Conservation (phyloP, 1,140 invertebrate species). For the Uloborus diversus region DNA sequence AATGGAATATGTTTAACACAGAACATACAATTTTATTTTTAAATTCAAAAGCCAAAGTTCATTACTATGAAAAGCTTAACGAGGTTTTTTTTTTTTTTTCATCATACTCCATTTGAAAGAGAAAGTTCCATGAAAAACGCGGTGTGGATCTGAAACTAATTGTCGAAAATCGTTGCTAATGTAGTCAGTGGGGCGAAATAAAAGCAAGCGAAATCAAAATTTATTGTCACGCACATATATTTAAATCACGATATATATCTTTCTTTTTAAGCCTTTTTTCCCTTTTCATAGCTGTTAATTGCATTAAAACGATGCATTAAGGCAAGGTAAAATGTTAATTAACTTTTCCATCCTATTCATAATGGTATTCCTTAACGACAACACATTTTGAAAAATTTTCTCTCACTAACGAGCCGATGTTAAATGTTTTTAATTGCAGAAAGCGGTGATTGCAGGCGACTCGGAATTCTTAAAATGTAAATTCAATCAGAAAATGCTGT, state of each 20-base stretch:
- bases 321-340: constrained; percentile 46
- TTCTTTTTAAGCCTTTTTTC: not conserved
- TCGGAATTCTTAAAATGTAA: not conserved
- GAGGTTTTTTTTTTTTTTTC: not conserved
- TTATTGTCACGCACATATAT: constrained; percentile 46
- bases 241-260: constrained; percentile 12
- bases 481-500: constrained; percentile 34
- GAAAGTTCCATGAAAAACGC: not conserved
- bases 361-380: constrained; percentile 43
- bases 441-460: not conserved
- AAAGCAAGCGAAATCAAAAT: constrained; percentile 8
- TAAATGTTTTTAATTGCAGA: constrained; percentile 51
- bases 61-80: too few species aligned
- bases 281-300: constrained; percentile 19
- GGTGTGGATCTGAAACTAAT: constrained; percentile 5
- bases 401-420: constrained; percentile 35
- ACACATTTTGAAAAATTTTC: constrained; percentile 36
- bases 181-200: not conserved
- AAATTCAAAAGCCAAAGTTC: too few species aligned
- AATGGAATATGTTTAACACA: too few species aligned
- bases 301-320: constrained; percentile 36
- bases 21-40: not conserved
- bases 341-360: constrained; percentile 39
- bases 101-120: not conserved
- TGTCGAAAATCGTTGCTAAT: not conserved